Evolutionary conservation across 1,140 invertebrate species (phyloP).

Genomic region (Batillaria attramentaria): DNA sequence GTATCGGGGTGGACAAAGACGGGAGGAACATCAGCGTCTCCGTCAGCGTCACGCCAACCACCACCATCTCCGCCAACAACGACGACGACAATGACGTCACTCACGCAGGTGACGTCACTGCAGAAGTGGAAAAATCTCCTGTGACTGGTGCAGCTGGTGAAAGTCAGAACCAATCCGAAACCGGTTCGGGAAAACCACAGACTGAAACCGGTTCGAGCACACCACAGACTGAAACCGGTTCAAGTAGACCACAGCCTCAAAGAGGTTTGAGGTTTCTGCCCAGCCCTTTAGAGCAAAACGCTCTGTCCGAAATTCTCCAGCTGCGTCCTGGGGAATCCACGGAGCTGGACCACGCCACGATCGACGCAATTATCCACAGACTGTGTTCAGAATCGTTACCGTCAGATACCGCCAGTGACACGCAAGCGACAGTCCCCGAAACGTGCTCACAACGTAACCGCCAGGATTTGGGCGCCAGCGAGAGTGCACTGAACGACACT

Average conservation of each 20-base stretch:
- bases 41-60: conserved; percentile 19
- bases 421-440: too few relatives aligned
- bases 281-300: conserved; percentile 23
- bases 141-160: too few relatives aligned
- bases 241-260: background rate
- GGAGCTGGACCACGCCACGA: conserved; percentile 22
- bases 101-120: background rate
- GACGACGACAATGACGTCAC: background rate
- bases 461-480: background rate
- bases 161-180: background rate
- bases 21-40: conserved; percentile 29
- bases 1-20: conserved; percentile 30
- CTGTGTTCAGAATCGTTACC: conserved; percentile 16
- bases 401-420: background rate
- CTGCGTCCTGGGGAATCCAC: conserved; percentile 13
- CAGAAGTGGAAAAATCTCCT: too few relatives aligned
- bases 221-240: too few relatives aligned
- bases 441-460: too few relatives aligned
- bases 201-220: background rate
- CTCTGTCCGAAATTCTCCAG: conserved; percentile 16
- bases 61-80: background rate
- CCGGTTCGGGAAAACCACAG: background rate
- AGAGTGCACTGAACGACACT: too few relatives aligned
- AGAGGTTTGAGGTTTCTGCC: conserved; percentile 11
- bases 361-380: conserved; percentile 20